Percentiles rank a stretch among this genome's conserved stretches.
Conservation (phyloP, 2,113 vertebrate species). For the Cynopterus brachyotis region DNA sequence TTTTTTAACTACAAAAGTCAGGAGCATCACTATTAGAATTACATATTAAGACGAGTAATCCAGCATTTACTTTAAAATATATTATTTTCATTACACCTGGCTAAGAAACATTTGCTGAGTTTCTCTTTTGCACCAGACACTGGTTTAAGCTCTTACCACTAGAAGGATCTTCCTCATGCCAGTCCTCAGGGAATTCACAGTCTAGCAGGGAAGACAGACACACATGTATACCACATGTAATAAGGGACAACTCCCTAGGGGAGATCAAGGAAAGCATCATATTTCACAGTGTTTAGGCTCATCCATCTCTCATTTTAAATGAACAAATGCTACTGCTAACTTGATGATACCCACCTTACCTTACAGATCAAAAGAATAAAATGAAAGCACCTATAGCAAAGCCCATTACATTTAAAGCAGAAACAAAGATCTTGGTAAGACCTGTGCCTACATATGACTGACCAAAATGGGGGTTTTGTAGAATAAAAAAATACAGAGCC, state of each 20-base stretch:
- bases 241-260: neutral
- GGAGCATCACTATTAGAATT: constrained; percentile 4
- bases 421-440: neutral
- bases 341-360: neutral
- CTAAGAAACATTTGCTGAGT: neutral
- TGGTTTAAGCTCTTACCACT: neutral
- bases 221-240: neutral
- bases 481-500: neutral
- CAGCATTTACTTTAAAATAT: neutral
- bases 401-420: neutral
- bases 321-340: neutral
- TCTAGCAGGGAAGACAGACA: neutral
- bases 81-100: neutral
- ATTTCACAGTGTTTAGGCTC: neutral
- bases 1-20: neutral
- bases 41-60: neutral
- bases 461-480: neutral
- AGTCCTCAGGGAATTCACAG: neutral
- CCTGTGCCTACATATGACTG: neutral
- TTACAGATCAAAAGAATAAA: neutral
- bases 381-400: neutral
- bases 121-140: neutral
- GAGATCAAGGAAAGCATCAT: neutral
- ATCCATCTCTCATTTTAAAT: neutral
- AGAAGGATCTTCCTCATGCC: neutral